Evolutionary conservation across 2,113 vertebrate genomes (phyloP), one percentile per base, ranked within the genome.

Genomic region (Antechinus flavipes): DNA sequence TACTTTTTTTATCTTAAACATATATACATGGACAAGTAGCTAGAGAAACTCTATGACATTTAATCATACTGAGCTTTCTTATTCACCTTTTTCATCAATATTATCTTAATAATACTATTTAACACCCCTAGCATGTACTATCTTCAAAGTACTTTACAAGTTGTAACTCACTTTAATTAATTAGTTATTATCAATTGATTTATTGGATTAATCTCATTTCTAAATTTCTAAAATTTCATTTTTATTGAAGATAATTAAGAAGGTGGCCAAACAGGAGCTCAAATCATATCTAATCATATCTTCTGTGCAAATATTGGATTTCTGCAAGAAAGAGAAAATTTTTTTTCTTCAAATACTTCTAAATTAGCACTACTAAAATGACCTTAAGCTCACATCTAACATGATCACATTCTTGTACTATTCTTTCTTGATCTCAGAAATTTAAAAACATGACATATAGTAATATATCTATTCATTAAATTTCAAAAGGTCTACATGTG

Each of bases 201-300:
- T 97, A 90, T 91, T 96, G 61, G 97, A 94, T 96, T 96, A 97
- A 97, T 96, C 92, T 96, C 96, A 95, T 97, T 96, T 91, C 90
- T 91, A 91, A 92, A 95, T 97, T 96, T 91, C 90, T 91, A 91
- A 92, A 96, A 97, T 95, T 97, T 96, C 93, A 92, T 95, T 96
- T 97, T 96, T 95, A 96, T 96, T 94, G 54, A 96, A 95, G 95
- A 96, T 97, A 97, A 97, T 97, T 97, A 97, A 96, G 54, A 95
- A 97, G 91, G 89, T 97, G 91, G 97, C 84, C 97, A 98, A 96
- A 97, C 92, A 97, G 76, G 46, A 96, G 89, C 84, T 96, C 16
- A 94, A 90, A 91, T 42, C 9, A 68, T 61, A 94, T 97, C 93
- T 97, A 96, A 93, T 95, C 46, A 89, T 93, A 94, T 93, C 91